Conservation (phyloP, 2,113 vertebrate species). For the Mesoclemmys tuberculata region DNA sequence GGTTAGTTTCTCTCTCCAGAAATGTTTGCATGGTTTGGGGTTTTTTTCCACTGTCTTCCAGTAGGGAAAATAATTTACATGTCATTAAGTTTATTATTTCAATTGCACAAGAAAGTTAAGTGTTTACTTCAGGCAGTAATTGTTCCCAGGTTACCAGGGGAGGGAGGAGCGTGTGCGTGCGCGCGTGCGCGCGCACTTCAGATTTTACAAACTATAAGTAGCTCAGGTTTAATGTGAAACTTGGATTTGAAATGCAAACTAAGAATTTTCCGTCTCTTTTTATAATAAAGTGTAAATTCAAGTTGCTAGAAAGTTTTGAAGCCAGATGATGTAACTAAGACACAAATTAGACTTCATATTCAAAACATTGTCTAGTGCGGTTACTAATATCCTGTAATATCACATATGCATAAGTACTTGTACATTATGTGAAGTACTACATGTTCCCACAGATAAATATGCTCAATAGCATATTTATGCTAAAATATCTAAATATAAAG, state of each 20-base stretch:
- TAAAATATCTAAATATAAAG: background rate
- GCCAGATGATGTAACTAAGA: background rate
- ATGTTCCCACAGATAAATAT: slow-evolving; percentile 45
- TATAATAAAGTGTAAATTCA: background rate
- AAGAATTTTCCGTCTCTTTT: background rate
- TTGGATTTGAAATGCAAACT: background rate
- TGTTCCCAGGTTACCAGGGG: background rate
- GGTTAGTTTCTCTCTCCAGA: background rate
- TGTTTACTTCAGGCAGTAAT: background rate
- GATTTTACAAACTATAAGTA: background rate
- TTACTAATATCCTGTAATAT: slow-evolving; percentile 10
- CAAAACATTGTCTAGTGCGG: background rate
- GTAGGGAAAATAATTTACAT: no score
- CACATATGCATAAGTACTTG: background rate
- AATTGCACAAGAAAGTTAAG: background rate
- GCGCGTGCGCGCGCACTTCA: no score
- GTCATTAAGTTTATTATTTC: background rate
- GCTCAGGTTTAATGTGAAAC: background rate
- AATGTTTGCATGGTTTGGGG: background rate
- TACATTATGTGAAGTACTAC: slow-evolving; percentile 51
- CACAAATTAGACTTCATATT: slow-evolving; percentile 22
- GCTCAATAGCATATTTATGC: slow-evolving; percentile 18
- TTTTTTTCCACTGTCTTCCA: no score
- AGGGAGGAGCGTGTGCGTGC: no score
- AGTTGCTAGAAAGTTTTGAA: slow-evolving; percentile 18